Evolutionary conservation across 2,888 invertebrate species (phyloP).

Genomic region (Brachynemurus nebulosus): DNA sequence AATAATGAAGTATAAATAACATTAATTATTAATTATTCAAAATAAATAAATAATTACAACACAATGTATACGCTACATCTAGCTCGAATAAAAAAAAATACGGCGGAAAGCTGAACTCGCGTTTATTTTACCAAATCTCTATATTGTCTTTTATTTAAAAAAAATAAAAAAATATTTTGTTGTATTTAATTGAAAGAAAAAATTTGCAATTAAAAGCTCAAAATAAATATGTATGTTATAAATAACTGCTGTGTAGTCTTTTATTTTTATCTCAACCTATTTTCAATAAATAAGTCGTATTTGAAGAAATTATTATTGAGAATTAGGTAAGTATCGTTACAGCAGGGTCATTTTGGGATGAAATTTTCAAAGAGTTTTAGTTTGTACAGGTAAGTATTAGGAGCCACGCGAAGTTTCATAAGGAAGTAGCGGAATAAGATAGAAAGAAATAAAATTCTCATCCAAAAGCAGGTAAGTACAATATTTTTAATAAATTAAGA

Average conservation of each 20-base stretch:
- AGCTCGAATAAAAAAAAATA: conserved; percentile 39
- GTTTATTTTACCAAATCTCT: conserved; percentile 60
- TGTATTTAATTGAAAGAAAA: conserved; percentile 53
- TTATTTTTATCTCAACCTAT: too few relatives aligned
- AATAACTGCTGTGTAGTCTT: conserved; percentile 40
- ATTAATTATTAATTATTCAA: conserved; percentile 46
- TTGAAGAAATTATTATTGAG: too few relatives aligned
- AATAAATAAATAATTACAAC: conserved; percentile 47
- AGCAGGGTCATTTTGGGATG: too few relatives aligned
- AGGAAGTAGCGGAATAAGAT: too few relatives aligned
- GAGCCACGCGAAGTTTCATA: too few relatives aligned
- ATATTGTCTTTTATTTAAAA: conserved; percentile 49
- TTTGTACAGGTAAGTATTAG: too few relatives aligned
- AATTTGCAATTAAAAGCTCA: conserved; percentile 73
- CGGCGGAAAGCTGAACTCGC: conserved; percentile 46
- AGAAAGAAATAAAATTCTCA: too few relatives aligned
- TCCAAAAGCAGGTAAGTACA: too few relatives aligned
- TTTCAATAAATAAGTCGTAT: too few relatives aligned
- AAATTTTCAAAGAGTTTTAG: too few relatives aligned
- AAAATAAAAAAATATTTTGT: conserved; percentile 75
- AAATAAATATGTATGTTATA: conserved; percentile 78
- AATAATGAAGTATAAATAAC: conserved; percentile 20
- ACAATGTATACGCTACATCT: conserved; percentile 65
- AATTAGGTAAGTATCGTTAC: too few relatives aligned
- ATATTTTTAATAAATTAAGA: too few relatives aligned